phyloP scores from a whole-genome alignment of 2,113 vertebrate genomes.

The Aramus guarauna region DNA sequence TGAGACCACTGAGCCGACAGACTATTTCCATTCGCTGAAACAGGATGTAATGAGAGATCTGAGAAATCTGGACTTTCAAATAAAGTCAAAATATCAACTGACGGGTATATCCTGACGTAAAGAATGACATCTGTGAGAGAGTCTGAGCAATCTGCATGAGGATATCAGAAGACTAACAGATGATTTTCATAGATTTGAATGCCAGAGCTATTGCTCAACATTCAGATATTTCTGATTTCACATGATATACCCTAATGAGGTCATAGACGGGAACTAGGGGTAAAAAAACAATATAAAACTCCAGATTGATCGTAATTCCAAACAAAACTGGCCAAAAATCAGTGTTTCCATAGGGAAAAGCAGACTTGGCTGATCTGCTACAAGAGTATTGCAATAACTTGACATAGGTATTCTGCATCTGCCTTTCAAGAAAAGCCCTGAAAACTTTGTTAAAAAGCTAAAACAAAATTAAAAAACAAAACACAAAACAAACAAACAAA shows the following conservation, averaged over 20 bases:
- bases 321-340: background rate
- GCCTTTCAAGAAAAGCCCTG: background rate
- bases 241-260: conserved; percentile 14
- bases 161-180: conserved; percentile 15
- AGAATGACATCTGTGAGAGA: conserved; percentile 3
- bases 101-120: conserved; percentile 6
- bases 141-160: conserved; percentile 10
- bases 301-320: background rate
- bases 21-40: background rate
- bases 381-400: background rate
- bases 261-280: background rate
- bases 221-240: conserved; percentile 38
- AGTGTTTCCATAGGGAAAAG: background rate
- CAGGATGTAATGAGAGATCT: conserved; percentile 31
- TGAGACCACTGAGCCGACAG: background rate
- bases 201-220: conserved; percentile 33
- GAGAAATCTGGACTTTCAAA: background rate
- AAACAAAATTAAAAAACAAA: background rate
- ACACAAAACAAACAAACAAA: no score
- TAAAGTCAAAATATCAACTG: conserved; percentile 32
- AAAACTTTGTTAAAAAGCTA: background rate
- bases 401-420: background rate
- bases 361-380: background rate
- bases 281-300: background rate
- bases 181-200: conserved; percentile 25